Evolutionary conservation across 2,797 vertebrate genomes (phyloP).

Genomic region (Morelia viridis): DNA sequence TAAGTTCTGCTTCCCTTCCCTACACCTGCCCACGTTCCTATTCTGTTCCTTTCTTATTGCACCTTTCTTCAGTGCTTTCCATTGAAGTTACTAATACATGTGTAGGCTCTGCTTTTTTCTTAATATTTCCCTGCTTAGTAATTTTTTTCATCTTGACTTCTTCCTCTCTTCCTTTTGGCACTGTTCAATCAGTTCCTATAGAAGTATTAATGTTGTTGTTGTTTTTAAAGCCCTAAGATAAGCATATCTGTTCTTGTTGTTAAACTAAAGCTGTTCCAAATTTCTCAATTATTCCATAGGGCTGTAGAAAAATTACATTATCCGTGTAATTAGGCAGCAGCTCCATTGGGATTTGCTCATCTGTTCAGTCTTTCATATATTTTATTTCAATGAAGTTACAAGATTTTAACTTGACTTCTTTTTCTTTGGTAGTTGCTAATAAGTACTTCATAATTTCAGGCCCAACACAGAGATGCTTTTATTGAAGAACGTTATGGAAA

Average conservation of each 20-base stretch:
- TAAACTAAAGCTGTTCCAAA: background rate
- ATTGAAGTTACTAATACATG: background rate
- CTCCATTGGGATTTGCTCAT: background rate
- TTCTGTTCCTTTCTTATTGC: background rate
- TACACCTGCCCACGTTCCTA: background rate
- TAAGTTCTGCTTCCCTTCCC: background rate
- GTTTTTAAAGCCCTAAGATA: background rate
- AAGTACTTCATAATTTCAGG: constrained; percentile 73
- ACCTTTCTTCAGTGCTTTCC: background rate
- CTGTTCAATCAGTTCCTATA: background rate
- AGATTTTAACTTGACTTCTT: background rate
- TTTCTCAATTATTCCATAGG: background rate
- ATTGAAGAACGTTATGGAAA: constrained; percentile 94
- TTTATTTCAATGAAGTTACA: background rate
- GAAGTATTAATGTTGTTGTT: background rate
- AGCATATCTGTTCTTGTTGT: background rate
- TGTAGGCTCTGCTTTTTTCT: background rate
- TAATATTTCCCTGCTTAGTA: background rate
- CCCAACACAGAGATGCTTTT: constrained; percentile 89
- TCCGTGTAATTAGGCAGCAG: background rate
- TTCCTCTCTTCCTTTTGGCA: background rate
- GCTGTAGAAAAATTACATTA: background rate
- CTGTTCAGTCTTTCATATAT: background rate
- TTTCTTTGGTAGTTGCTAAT: background rate
- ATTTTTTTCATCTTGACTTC: background rate